Evolutionary conservation across 2,797 vertebrate genomes (phyloP).

Genomic region (Ibycter americanus): DNA sequence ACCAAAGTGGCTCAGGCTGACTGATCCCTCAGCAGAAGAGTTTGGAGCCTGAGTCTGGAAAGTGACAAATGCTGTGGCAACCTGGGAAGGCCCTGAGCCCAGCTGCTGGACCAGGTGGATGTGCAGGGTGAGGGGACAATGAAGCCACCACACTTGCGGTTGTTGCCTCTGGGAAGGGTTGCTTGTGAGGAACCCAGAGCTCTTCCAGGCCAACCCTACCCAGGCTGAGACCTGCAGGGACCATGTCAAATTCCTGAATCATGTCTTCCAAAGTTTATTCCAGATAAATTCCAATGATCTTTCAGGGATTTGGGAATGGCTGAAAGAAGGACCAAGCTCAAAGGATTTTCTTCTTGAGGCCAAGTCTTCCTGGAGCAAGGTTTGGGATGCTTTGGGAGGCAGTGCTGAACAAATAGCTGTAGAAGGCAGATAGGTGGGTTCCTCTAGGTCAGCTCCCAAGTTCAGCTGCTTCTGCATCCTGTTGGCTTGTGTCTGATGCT

Average conservation of each 20-base stretch:
- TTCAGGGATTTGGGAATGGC: background rate
- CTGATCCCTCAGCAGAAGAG: background rate
- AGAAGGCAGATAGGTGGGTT: background rate
- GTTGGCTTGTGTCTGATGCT: background rate
- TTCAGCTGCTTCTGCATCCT: background rate
- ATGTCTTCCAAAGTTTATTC: background rate
- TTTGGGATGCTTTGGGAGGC: background rate
- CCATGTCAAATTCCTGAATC: background rate
- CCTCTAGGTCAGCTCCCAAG: background rate
- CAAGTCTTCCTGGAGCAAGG: background rate
- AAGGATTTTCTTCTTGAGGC: background rate
- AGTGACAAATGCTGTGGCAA: background rate
- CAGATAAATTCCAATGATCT: background rate
- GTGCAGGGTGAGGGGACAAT: background rate
- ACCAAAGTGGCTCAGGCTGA: background rate
- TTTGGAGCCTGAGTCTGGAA: background rate
- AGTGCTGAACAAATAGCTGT: background rate
- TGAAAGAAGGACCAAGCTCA: background rate
- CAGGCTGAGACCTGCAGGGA: background rate
- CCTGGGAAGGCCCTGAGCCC: background rate
- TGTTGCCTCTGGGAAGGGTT: background rate
- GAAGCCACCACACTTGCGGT: background rate
- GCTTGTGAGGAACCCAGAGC: background rate
- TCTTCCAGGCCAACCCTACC: background rate
- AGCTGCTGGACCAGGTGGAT: background rate